Base-by-base conservation (phyloP, 1,140 invertebrate genomes). In the Caenorhabditis briggsae region DNA sequence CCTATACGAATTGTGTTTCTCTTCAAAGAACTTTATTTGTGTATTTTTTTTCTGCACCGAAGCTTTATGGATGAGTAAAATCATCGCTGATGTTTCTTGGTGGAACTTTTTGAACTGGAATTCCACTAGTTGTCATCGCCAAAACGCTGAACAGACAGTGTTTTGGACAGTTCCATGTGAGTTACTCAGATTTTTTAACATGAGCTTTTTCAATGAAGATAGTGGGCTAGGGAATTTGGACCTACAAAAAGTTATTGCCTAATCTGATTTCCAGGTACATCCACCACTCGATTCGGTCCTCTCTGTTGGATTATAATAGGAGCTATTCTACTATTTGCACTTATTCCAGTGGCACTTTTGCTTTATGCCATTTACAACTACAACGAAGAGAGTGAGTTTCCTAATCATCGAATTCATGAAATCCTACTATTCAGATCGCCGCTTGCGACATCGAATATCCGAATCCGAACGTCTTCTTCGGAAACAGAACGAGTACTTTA, bases 31-130 rank as follows among this genome's bases (percentile, higher is more conserved):
- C 5, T 9, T 9, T 12, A 11, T 25, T 61, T 61, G 23, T 23
- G 23, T 61, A 12, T 20, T 61, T 33, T 58, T 58, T 58, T 58
- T 20, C n/a, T 70, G 11, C 50, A 11, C 41, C 46, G 53, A 20
- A 78, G 33, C n/a, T 78, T 50, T 78, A 78, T 78, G 70, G 46
- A 78, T 78, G 70, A 78, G 70, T 78, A 78, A 78, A 78, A 78
- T 78, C 23, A 78, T 78, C 50, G 70, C 70, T 78, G 70, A 78
- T 78, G 70, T 78, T 20, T 78, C 70, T 12, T 78, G 70, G 70
- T 78, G 70, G 70, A 78, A 78, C n/a, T 78, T 78, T 50, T 78
- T 78, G 70, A 78, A 78, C n/a, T 78, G 70, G 70, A 78, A 78
- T 50, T 78, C 70, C 70, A 78, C 70, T 11, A 78, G 70, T 78